A percentile compares a stretch with the other conserved stretches of the same genome.
Evolutionary conservation across 2,797 vertebrate species (phyloP).

Genomic region (Phoxinus dragarum): DNA sequence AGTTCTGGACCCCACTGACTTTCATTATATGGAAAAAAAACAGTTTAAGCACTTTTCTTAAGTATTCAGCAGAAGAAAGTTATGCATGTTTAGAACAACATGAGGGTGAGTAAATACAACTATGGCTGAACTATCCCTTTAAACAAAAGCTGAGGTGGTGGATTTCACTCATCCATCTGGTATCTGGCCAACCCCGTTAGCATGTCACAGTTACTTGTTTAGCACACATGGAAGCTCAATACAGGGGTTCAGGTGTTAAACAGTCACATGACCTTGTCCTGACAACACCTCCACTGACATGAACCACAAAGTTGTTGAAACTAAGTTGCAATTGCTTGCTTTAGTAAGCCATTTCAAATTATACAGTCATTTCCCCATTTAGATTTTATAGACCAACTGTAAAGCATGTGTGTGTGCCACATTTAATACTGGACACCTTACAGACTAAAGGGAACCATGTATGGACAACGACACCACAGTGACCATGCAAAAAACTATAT

Average conservation of each 20-base stretch:
- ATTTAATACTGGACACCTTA: constrained; percentile 19
- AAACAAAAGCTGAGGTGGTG: constrained; percentile 37
- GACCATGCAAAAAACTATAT: constrained; percentile 61
- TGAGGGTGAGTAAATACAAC: neutral
- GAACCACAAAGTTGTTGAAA: neutral
- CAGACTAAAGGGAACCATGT: constrained; percentile 32
- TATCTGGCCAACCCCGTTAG: constrained; percentile 7
- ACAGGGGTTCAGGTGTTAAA: neutral
- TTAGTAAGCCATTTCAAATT: neutral
- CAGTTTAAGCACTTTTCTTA: neutral
- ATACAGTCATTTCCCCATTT: neutral
- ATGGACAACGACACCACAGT: constrained; percentile 60
- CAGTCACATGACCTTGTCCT: neutral
- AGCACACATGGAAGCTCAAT: constrained; percentile 7
- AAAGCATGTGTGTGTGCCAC: neutral
- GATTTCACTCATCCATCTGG: neutral
- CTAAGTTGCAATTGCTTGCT: neutral
- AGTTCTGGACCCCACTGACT: neutral
- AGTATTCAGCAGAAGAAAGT: neutral
- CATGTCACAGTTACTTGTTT: constrained; percentile 45
- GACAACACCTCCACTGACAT: neutral
- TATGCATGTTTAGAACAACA: neutral
- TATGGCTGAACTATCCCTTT: neutral
- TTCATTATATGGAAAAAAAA: neutral
- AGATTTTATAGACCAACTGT: neutral